phyloP scores from a whole-genome alignment of 30 jellyfish, hydroid and myxozoan species.

The Aurelia sp. region DNA sequence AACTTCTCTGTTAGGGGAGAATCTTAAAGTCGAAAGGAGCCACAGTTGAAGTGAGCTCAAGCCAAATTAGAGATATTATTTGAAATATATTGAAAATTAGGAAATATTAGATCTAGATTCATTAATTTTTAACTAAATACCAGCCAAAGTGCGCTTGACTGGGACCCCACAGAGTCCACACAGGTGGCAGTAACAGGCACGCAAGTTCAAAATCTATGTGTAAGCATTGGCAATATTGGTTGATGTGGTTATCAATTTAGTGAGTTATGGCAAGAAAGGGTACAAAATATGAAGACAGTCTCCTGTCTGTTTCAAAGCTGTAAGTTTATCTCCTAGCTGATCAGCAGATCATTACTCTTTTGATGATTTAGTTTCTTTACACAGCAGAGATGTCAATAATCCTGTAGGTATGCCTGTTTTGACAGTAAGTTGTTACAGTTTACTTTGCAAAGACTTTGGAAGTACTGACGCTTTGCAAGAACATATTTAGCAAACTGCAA shows the following conservation, averaged over 20 bases:
- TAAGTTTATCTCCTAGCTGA: conserved; percentile 4
- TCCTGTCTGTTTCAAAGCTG: conserved; percentile 50
- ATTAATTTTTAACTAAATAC: not conserved
- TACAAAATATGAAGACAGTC: conserved; percentile 34
- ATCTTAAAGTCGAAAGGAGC: too few species aligned
- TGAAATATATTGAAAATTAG: not conserved
- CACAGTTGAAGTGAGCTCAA: too few species aligned
- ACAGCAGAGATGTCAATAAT: too few species aligned
- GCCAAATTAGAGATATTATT: too few species aligned
- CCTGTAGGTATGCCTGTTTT: not conserved
- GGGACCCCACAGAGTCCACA: not conserved
- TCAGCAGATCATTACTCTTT: too few species aligned
- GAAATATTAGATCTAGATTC: not conserved
- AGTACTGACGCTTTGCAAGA: too few species aligned
- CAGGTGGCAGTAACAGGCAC: conserved; percentile 11
- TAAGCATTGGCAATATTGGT: too few species aligned
- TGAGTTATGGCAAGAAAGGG: conserved; percentile 24
- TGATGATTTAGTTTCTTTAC: too few species aligned
- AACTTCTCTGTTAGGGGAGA: too few species aligned
- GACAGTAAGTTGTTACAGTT: not conserved
- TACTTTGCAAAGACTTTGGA: not conserved
- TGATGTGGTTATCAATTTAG: too few species aligned
- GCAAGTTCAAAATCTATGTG: too few species aligned
- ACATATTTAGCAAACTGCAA: too few species aligned
- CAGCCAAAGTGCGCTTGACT: not conserved